Conservation (phyloP, 2,888 invertebrate genomes). For the Pachydiplax longipennis region DNA sequence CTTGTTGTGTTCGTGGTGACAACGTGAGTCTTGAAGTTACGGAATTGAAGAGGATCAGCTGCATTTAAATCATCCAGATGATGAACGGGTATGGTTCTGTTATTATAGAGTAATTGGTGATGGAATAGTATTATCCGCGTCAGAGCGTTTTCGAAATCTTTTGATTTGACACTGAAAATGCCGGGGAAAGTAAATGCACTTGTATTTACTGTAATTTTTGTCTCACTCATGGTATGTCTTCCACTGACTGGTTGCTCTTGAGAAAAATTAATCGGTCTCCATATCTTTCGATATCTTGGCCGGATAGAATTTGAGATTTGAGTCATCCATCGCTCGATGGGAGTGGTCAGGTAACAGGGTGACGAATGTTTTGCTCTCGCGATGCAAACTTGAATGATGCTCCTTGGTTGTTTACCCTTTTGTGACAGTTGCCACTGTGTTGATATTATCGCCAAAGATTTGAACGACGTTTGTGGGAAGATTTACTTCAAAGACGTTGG, state of each 20-base stretch:
- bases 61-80: slow-evolving; percentile 25
- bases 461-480: too few relatives aligned
- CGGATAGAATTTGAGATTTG: background rate
- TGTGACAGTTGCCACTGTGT: too few relatives aligned
- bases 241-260: background rate
- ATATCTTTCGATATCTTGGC: background rate
- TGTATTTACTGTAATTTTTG: background rate
- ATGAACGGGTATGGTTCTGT: slow-evolving; percentile 40
- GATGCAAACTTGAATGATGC: background rate
- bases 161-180: background rate
- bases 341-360: background rate
- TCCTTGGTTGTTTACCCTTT: too few relatives aligned
- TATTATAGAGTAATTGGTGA: background rate
- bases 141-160: background rate
- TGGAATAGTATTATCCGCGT: background rate
- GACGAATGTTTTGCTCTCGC: background rate
- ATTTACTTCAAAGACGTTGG: too few relatives aligned
- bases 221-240: background rate
- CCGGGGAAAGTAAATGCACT: background rate
- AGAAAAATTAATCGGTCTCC: background rate
- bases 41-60: slow-evolving; percentile 30
- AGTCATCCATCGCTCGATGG: background rate
- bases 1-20: slow-evolving; percentile 38
- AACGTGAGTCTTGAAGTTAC: slow-evolving; percentile 31
- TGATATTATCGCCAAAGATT: too few relatives aligned